Percentiles rank a stretch among this genome's conserved stretches.
phyloP scores from a whole-genome alignment of 2,888 invertebrate genomes.

The Drosophila tanythrix region DNA sequence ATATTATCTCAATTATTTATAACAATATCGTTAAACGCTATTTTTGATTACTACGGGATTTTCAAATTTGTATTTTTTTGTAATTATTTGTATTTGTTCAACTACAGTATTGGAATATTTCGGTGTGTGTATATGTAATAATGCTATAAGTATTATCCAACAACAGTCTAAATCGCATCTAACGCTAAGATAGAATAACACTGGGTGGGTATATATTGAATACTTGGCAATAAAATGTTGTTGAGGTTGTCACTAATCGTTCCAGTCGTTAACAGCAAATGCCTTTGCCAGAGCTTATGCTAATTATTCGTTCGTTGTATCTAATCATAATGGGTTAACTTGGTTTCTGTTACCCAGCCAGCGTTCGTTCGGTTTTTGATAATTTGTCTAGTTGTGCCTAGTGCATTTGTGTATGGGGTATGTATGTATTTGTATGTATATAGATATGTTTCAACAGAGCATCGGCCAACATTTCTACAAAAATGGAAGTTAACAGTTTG shows the following conservation, averaged over 20 bases:
- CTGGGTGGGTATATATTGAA: conserved; percentile 65
- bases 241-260: conserved; percentile 35
- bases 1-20: conserved; percentile 54
- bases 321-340: conserved; percentile 21
- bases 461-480: conserved; percentile 61
- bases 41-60: conserved; percentile 75
- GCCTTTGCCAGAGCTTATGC: conserved; percentile 29
- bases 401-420: conserved; percentile 28
- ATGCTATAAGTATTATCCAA: conserved; percentile 65
- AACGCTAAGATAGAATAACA: conserved; percentile 68
- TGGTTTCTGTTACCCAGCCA: conserved; percentile 28
- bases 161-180: conserved; percentile 73
- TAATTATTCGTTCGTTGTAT: conserved; percentile 53
- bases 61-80: conserved; percentile 29
- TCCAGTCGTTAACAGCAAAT: conserved; percentile 17
- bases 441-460: conserved; percentile 64
- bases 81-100: conserved; percentile 26
- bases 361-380: conserved; percentile 28
- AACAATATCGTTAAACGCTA: conserved; percentile 75
- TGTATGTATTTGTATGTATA: conserved; percentile 32
- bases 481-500: conserved; percentile 66
- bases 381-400: conserved; percentile 39
- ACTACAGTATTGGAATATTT: conserved; percentile 66
- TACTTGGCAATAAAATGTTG: conserved; percentile 49
- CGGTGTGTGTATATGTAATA: conserved; percentile 37